phyloP scores from a whole-genome alignment of 2,888 invertebrate species.

The Clostera curtula region DNA sequence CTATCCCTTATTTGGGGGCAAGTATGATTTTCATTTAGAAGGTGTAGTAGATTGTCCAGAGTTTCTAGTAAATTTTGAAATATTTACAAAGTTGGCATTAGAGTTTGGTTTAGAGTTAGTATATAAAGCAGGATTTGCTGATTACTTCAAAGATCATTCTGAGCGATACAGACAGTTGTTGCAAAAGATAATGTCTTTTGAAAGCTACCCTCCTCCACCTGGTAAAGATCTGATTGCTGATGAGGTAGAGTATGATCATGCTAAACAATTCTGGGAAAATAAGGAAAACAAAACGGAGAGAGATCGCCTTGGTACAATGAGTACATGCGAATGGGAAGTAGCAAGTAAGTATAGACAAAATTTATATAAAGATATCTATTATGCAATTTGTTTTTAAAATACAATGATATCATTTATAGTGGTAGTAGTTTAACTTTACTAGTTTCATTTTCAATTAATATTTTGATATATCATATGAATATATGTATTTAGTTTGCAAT shows the following conservation, averaged over 20 bases:
- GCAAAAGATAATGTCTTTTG: conserved; percentile 85
- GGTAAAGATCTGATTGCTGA: conserved; percentile 73
- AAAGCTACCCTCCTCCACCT: conserved; percentile 83
- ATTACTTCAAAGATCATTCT: conserved; percentile 81
- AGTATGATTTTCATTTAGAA: conserved; percentile 96
- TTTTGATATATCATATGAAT: conserved; percentile 3
- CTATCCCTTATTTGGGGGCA: conserved; percentile 93
- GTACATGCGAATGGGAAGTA: conserved; percentile 94
- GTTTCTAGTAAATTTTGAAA: conserved; percentile 95
- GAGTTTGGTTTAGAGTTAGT: conserved; percentile 83
- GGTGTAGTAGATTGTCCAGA: conserved; percentile 99
- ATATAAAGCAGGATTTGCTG: conserved; percentile 82
- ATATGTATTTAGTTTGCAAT: too few relatives aligned
- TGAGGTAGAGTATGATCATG: conserved; percentile 83
- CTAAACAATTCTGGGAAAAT: conserved; percentile 72
- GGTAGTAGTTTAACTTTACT: too few relatives aligned
- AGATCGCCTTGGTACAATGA: conserved; percentile 84
- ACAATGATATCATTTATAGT: too few relatives aligned
- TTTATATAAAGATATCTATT: not conserved
- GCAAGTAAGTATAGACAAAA: conserved; percentile 78
- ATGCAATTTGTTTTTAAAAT: not conserved
- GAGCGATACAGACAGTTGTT: conserved; percentile 72
- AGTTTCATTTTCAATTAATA: too few relatives aligned
- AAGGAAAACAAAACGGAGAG: conserved; percentile 46
- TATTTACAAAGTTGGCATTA: conserved; percentile 82